Base-by-base conservation (phyloP, 2,888 invertebrate genomes). In the Tachystola acroxantha region DNA sequence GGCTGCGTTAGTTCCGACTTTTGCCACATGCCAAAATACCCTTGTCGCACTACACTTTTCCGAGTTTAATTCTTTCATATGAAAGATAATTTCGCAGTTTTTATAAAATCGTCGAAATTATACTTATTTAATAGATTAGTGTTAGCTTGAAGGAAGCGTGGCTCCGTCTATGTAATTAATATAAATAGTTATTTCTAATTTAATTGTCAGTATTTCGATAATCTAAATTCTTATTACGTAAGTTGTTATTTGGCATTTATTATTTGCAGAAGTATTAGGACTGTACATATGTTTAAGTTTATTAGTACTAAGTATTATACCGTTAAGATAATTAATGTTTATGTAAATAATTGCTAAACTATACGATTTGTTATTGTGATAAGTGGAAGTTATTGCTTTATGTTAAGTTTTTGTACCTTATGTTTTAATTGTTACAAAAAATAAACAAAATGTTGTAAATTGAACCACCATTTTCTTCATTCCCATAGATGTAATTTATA, bases 361-460 rank as follows among this genome's bases (percentile, higher is more conserved):
- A 4, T 24, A n/a, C 24, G n/a, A 24, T 24, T 24, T 54, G 39
- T 57, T 50, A 39, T 51, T 66, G 70, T 70, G 70, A 71, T 71
- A 67, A 60, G 67, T 52, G 50, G 40, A 33, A 42, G 39, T 34
- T 36, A 43, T 37, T 39, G 22, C 29, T 39, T 36, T 37, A 31
- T 25, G 30, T 28, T 37, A 31, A 29, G 30, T 28, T 37, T 33
- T 34, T 39, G 41, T 45, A 48, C 37, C 36, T 45, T 51, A 36
- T 45, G 45, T 46, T 55, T 46, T 58, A 59, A 41, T 42, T 43
- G 47, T 54, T 59, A 43, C 42, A 43, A 48, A 49, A n/a, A 51
- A 50, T 50, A 46, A 47, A 47, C 25, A n/a, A 31, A 31, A 32
- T 39, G 33, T 30, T 24, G 13, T 34, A 39, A 24, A 11, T 29